Percentiles rank a stretch among this genome's conserved stretches.
Conservation (phyloP, 2,113 vertebrate species). For the Bubo scandiacus region DNA sequence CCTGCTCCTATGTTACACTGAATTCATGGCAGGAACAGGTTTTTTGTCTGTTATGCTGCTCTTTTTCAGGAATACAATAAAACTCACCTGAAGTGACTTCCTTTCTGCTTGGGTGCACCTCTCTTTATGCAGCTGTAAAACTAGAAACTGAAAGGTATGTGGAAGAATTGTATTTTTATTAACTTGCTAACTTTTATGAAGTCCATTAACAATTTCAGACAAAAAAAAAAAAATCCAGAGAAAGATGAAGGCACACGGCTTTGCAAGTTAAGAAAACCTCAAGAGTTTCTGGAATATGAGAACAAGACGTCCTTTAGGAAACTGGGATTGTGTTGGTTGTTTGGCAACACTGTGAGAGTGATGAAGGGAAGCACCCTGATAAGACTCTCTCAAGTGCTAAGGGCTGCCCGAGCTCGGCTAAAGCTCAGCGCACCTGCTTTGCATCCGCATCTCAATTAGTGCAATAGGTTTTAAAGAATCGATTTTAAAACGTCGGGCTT, state of each 20-base stretch:
- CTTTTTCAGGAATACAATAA: neutral
- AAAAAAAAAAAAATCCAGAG: neutral
- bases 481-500: fast-evolving
- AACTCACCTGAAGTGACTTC: neutral
- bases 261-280: neutral
- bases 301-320: neutral
- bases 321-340: neutral
- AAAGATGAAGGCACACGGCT: neutral
- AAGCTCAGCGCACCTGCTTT: neutral
- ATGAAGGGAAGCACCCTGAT: neutral
- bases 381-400: fast-evolving
- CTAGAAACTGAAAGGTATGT: neutral
- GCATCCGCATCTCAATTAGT: fast-evolving
- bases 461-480: too few species aligned
- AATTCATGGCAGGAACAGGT: neutral
- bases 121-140: neutral
- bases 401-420: fast-evolving
- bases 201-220: neutral
- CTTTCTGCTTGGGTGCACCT: neutral
- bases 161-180: neutral
- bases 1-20: neutral
- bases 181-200: neutral
- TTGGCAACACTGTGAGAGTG: neutral
- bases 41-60: neutral
- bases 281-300: neutral